These are phyloP conservation scores for Hirtodrosophila duncani DNA, from an alignment of 2,888 invertebrate genomes.

Conservation along the genomic window DNA sequence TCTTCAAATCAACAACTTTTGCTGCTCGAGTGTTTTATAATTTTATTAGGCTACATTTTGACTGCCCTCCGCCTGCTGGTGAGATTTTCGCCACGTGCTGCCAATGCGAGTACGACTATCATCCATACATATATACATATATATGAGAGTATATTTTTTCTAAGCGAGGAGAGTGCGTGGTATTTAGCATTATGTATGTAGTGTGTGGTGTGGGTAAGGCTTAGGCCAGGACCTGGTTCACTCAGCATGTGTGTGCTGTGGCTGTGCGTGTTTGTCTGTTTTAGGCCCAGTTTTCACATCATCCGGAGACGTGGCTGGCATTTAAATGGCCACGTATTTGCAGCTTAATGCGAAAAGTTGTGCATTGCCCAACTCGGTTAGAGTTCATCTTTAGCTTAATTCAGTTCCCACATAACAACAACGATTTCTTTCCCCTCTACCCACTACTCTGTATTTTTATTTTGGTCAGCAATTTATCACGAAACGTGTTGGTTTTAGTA, in stretches of 20 bases:
- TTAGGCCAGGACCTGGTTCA: not conserved
- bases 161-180: too few species aligned
- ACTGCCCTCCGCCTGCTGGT: conserved; percentile 12
- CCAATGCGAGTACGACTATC: conserved; percentile 17
- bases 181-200: conserved; percentile 29
- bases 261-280: conserved; percentile 11
- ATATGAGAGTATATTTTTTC: not conserved
- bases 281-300: conserved; percentile 58
- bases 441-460: conserved; percentile 7
- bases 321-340: conserved; percentile 45
- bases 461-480: conserved; percentile 33
- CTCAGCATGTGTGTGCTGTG: not conserved
- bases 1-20: conserved; percentile 36
- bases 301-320: conserved; percentile 57
- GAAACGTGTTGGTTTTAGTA: conserved; percentile 47
- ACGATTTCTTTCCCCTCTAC: not conserved
- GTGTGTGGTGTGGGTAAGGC: not conserved
- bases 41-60: conserved; percentile 45
- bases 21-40: conserved; percentile 41
- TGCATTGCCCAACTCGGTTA: conserved; percentile 3
- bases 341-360: conserved; percentile 41
- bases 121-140: not conserved
- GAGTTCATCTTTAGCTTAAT: conserved; percentile 53
- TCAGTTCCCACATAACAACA: conserved; percentile 38
- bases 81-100: conserved; percentile 56